These are phyloP conservation scores for Merodon equestris DNA, from an alignment of 2,888 invertebrate genomes.

Conservation along the genomic window DNA sequence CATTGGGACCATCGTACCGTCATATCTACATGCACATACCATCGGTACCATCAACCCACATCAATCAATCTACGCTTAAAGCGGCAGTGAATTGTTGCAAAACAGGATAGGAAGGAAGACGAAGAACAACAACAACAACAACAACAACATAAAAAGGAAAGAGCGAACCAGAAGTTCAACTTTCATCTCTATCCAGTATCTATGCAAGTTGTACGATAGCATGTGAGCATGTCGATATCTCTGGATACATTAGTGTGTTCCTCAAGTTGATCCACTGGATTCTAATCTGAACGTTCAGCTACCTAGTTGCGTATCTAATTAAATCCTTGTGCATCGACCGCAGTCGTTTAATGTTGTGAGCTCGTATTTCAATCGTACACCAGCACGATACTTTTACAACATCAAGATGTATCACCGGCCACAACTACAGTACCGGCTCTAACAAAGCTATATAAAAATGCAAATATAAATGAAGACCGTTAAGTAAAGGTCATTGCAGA, in stretches of 20 bases:
- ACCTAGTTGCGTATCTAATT: slow-evolving; percentile 66
- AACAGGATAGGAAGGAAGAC: slow-evolving; percentile 46
- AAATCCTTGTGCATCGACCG: slow-evolving; percentile 24
- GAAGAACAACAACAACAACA: neutral
- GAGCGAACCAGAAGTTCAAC: slow-evolving; percentile 63
- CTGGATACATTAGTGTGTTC: slow-evolving; percentile 19
- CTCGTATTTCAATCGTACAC: slow-evolving; percentile 31
- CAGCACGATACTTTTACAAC: slow-evolving; percentile 30
- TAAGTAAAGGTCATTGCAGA: slow-evolving; percentile 63
- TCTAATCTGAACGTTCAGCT: slow-evolving; percentile 57
- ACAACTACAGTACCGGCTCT: too few species aligned
- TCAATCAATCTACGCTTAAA: slow-evolving; percentile 58
- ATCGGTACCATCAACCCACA: slow-evolving; percentile 49
- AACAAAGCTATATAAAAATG: slow-evolving; percentile 47
- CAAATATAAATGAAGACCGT: slow-evolving; percentile 67
- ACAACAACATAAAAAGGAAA: slow-evolving; percentile 17
- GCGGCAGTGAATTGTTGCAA: slow-evolving; percentile 23
- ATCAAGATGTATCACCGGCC: neutral
- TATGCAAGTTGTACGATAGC: too few species aligned
- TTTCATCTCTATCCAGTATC: slow-evolving; percentile 34
- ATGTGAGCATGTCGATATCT: neutral
- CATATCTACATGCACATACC: too few species aligned
- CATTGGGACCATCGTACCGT: slow-evolving; percentile 45
- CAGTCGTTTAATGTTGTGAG: slow-evolving; percentile 21
- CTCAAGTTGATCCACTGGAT: slow-evolving; percentile 57